Conservation (phyloP, 2,888 invertebrate genomes). For the Hofmannophila pseudospretella region DNA sequence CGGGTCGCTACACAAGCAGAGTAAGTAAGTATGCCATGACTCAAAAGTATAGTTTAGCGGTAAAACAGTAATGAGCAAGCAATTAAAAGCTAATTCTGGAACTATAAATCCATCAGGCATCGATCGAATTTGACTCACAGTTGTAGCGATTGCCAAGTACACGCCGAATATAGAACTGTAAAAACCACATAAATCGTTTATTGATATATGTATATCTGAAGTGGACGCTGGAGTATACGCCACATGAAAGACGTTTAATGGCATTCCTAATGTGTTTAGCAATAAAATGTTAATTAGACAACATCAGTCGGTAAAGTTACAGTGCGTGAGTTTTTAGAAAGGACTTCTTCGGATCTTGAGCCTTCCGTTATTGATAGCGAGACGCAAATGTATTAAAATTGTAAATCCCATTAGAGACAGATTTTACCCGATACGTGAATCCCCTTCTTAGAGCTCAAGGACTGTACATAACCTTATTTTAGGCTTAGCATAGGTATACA, state of each 20-base stretch:
- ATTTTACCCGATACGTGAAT: no score
- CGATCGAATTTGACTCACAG: slow-evolving; percentile 14
- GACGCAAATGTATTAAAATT: no score
- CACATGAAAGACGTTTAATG: slow-evolving; percentile 23
- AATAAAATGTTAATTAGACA: slow-evolving; percentile 24
- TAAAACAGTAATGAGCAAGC: not conserved
- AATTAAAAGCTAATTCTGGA: slow-evolving; percentile 9
- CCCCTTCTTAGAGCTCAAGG: no score
- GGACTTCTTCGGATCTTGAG: no score
- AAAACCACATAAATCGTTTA: slow-evolving; percentile 31
- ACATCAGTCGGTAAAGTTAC: not conserved
- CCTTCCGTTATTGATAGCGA: no score
- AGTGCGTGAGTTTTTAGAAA: no score
- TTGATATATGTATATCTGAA: slow-evolving; percentile 22
- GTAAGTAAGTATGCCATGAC: no score
- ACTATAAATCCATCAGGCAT: slow-evolving; percentile 13
- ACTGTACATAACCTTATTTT: no score
- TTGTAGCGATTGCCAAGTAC: slow-evolving; percentile 18
- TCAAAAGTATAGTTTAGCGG: no score
- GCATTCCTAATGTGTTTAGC: slow-evolving; percentile 21
- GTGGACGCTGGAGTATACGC: slow-evolving; percentile 19
- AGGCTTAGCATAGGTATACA: no score
- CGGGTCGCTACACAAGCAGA: no score
- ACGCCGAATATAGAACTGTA: slow-evolving; percentile 24
- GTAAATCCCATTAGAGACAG: no score